Evolutionary conservation across 1,140 invertebrate genomes (phyloP), one percentile per base, ranked within the genome.

Genomic region (Thereuonema tuberculata): DNA sequence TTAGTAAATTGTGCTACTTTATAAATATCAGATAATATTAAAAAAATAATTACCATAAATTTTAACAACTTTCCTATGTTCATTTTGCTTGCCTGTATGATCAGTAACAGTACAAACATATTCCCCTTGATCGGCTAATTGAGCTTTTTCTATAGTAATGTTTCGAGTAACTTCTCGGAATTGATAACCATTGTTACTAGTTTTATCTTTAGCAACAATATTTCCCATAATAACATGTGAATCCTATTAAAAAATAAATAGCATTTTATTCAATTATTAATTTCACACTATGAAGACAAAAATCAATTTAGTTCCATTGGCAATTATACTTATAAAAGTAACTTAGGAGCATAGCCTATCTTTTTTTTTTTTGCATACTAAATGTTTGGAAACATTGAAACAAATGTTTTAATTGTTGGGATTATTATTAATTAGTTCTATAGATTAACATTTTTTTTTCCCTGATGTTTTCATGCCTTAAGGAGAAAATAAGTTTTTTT

Each of bases 21-120:
- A 37, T 5, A 37, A 9, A 37, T 17, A 37, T 37, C 31, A 37
- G 5, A 5, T 37, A 37, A 17, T 9, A 37, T 9, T 37, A 37
- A 17, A 37, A 37, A 37, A 43, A n/a, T 27, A 53, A 56, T 61
- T 58, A 66, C 64, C 54, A 14, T 58, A 63, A 26, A 67, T 57
- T 20, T 48, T 55, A 15, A 67, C 61, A 1, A 60, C 48, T 50
- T 58, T 62, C 14, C 54, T 27, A 2, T 31, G 31, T 5, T 23
- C 29, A 37, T 62, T 64, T 2, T 56, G 59, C 26, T 63, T 61
- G 17, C 61, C 58, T 14, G 62, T 62, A 15, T 64, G 66, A 60
- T 67, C 67, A 2, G 63, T 63, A 1, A 64, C 65, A 28, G 58
- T 59, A 53, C 67, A 67, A 1, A 27, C 37, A 31, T 67, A 67